These are phyloP conservation scores for Diadophis punctatus DNA, from an alignment of 2,113 vertebrate species.

Conservation along the genomic window DNA sequence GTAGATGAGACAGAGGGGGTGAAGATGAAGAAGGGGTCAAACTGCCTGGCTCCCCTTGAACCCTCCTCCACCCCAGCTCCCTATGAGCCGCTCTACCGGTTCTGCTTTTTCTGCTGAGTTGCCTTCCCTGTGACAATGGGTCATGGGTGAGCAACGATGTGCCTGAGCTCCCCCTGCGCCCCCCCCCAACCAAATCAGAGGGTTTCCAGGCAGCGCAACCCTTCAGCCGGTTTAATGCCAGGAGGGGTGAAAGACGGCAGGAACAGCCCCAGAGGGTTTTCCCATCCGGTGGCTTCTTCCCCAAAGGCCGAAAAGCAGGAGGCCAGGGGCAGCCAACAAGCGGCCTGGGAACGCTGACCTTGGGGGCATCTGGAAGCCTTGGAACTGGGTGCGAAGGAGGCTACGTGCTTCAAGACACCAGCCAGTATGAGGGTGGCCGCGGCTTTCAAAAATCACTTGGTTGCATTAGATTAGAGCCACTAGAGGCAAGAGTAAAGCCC, in stretches of 20 bases:
- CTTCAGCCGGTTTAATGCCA: background rate
- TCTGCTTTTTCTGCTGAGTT: background rate
- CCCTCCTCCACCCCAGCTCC: background rate
- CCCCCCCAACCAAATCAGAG: background rate
- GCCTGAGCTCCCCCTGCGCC: background rate
- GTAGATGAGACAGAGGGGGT: too few species aligned
- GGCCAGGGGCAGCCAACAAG: background rate
- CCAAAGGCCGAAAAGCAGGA: background rate
- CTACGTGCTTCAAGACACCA: background rate
- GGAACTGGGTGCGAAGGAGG: too few species aligned
- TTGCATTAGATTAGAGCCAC: background rate
- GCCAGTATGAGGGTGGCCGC: rapidly evolving
- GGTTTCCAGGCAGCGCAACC: background rate
- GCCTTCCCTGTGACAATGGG: background rate
- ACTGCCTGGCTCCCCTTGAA: background rate
- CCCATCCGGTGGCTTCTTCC: background rate
- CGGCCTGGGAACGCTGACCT: background rate
- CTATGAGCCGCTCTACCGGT: background rate
- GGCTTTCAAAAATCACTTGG: background rate
- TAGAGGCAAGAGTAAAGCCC: background rate
- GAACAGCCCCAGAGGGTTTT: background rate
- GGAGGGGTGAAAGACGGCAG: rapidly evolving
- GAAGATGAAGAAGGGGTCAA: background rate
- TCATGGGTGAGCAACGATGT: background rate
- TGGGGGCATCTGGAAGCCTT: background rate